phyloP scores from a whole-genome alignment of 37 sponge, comb jelly and placozoan genomes.

The Amphimedon queenslandica region DNA sequence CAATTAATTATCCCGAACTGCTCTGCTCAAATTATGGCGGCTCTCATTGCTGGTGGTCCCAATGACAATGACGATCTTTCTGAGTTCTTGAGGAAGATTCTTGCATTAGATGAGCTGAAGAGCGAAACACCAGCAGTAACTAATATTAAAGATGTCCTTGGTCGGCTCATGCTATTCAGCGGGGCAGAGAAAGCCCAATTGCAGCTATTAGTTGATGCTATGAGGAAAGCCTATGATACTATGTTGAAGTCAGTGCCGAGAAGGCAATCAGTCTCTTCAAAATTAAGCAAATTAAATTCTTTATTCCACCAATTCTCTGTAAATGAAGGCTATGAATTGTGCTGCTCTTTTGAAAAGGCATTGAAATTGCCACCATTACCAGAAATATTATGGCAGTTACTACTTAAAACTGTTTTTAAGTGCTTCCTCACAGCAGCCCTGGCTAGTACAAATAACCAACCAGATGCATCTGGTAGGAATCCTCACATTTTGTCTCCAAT shows the following conservation, averaged over 20 bases:
- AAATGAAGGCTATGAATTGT: constrained; percentile 6
- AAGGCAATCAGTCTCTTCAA: background rate
- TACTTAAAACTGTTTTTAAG: background rate
- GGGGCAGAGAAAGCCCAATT: background rate
- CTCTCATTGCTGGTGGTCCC: background rate
- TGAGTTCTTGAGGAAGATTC: background rate
- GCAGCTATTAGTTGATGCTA: background rate
- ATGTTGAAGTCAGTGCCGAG: background rate
- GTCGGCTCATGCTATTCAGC: background rate
- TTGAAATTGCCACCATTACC: background rate
- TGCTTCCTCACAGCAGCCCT: no score
- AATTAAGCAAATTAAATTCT: background rate
- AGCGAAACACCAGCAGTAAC: background rate
- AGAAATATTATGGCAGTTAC: background rate
- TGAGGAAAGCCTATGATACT: background rate
- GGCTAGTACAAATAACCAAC: no score
- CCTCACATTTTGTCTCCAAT: no score
- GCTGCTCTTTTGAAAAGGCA: background rate
- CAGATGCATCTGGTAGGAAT: no score
- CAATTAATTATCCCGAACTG: no score
- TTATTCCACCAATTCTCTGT: background rate
- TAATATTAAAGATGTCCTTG: background rate
- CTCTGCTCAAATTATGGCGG: no score
- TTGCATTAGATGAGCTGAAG: background rate
- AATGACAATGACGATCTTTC: background rate